Base-by-base conservation (phyloP, 2,797 vertebrate genomes). In the Eulemur albifrons region DNA sequence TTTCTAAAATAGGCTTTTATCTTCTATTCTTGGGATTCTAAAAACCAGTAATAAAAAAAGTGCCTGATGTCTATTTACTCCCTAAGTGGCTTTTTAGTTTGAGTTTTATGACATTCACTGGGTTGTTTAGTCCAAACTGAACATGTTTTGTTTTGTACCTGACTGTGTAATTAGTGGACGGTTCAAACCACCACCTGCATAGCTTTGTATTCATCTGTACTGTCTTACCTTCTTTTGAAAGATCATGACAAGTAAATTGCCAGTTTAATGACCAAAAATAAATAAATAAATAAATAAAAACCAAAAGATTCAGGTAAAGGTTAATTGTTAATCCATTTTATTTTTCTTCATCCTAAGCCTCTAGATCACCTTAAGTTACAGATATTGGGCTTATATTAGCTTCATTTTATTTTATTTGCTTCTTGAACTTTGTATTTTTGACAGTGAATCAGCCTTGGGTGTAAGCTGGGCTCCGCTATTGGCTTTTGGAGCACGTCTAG, bases 401-500 rank as follows among this genome's bases (percentile, higher is more conserved):
- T 95, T 91, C 61, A 40, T 95, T 79, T 87, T 61, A 7, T 92
- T 93, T 94, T 69, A 52, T 20, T 92, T 18, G 2, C 50, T 89
- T 87, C 77, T 76, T 90, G 87, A 83, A 82, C 94, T 82, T 69
- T 75, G 23, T 52, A 21, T 88, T 91, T 93, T 93, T 30, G 80
- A 20, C 91, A 38, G 50, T 70, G 65, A 87, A 65, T 90, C 59
- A 94, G 81, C 32, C 40, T 89, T 91, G 86, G 72, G 17, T 88
- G 40, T 79, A 85, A 90, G 43, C 59, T 88, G 52, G 57, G 45
- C 65, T 77, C 57, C 50, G 50, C 23, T 88, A 6, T 80, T 91
- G 84, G 91, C 54, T 94, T 95, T 92, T 77, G 54, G 91, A 84
- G 13, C 52, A 91, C 48, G 94, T 95, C 79, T 87, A 88, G 61